Base-by-base conservation (phyloP, 2,113 vertebrate species). In the Archocentrus centrarchus region DNA sequence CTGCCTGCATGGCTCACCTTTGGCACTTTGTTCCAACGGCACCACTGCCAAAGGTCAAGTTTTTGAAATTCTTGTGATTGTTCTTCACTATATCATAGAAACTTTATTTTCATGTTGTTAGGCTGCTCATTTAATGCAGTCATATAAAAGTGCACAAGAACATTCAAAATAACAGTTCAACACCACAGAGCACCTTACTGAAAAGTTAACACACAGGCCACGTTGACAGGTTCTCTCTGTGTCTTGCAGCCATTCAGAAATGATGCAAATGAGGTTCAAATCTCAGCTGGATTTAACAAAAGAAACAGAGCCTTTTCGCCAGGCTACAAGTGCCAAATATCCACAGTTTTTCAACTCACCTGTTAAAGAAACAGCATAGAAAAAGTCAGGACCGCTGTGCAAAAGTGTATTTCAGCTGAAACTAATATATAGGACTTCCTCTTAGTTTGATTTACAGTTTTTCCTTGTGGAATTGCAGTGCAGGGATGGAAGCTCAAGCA, bases 51-150 rank as follows among this genome's bases (percentile, higher is more conserved):
- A 14, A 50, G 14, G 14, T 50, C 14, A 50, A 3, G 14, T 50
- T 50, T 17, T 50, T 50, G 6, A 44, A 66, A 10, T 66, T 37
- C 63, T 17, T 44, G 63, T 66, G 22, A 17, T 27, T 66, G 5
- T 68, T 14, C 44, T 11, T 11, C 39, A 41, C 39, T 41, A 41
- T 11, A 39, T 39, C 6, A 35, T 35, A 35, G 6, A 7, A 35
- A 7, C 35, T n/a, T 66, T 66, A 44, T 68, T 68, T 70, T 70
- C 41, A 70, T 50, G 24, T 50, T 70, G 64, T 50, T 70, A 70
- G 5, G 47, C 22, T 70, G 64, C 64, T 70, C 41, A 70, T 68
- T 68, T 68, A 68, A 47, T 14, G 27, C 22, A 27, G 63, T 44
- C 22, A 22, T 17, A 47, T 27, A 47, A 47, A 5, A 68, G 2